Evolutionary conservation across 1,140 invertebrate species (phyloP).

Genomic region (Atta texana): DNA sequence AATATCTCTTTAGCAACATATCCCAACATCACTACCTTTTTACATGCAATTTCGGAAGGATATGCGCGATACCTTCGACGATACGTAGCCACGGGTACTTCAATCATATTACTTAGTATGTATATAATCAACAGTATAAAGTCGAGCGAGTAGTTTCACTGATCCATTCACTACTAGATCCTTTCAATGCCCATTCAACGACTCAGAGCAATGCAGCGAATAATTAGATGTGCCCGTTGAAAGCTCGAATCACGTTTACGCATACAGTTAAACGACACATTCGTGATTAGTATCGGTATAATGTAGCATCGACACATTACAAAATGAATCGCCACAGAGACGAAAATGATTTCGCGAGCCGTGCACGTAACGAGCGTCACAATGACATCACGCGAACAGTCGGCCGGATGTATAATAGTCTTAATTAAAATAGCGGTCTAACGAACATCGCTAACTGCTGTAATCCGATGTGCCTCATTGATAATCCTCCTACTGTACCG

Average conservation of each 20-base stretch:
- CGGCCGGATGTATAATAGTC: slow-evolving; percentile 79
- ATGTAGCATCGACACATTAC: slow-evolving; percentile 45
- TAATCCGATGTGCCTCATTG: slow-evolving; percentile 76
- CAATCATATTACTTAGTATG: neutral
- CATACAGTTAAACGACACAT: slow-evolving; percentile 4
- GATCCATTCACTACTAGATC: neutral
- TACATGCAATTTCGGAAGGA: neutral
- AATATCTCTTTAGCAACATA: neutral
- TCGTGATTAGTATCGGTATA: slow-evolving; percentile 49
- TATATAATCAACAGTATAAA: neutral
- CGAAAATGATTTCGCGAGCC: slow-evolving; percentile 66
- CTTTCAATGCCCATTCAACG: slow-evolving; percentile 24
- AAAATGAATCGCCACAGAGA: slow-evolving; percentile 59
- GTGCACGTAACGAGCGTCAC: slow-evolving; percentile 72
- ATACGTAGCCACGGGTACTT: neutral
- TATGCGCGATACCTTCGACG: neutral
- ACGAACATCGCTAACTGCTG: slow-evolving; percentile 76
- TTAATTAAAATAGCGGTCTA: slow-evolving; percentile 81
- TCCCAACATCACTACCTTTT: neutral
- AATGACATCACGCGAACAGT: slow-evolving; percentile 74
- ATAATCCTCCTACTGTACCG: slow-evolving; percentile 67
- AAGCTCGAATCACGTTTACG: slow-evolving; percentile 4
- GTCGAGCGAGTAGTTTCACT: neutral
- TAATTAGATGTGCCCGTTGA: slow-evolving; percentile 41
- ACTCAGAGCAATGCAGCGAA: neutral